Evolutionary conservation across 2,888 invertebrate species (phyloP), one percentile per base, ranked within the genome.

Genomic region (Heliconius ismenius): DNA sequence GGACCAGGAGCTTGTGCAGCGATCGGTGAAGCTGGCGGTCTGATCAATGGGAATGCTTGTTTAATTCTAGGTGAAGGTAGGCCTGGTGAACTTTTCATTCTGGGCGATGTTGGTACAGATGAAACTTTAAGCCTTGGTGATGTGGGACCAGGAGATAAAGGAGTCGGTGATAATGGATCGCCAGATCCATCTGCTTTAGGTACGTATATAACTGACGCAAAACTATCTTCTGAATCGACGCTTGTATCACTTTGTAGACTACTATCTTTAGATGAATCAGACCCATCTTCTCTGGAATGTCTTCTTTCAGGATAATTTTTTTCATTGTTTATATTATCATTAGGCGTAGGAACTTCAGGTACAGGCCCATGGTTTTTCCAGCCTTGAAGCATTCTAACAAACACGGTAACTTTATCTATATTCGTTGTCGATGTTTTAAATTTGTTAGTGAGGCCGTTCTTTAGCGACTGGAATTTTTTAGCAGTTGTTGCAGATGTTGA

Each of bases 211-310:
- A 98, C 98, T 80, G 98, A 98, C 77, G 98, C 98, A 86, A 98
- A 98, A 89, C 98, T 98, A 86, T 98, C 98, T 89, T 98, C 98
- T 1, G 98, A 98, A 89, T 98, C 98, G 58, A 98, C 97, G 91
- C 98, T 98, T 1, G 98, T 98, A 87, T 98, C 98, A 88, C 98
- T 98, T 90, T 98, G 98, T 78, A 98, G 95, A 87, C 98, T 98
- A 87, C 98, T 97, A 84, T 97, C 97, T 90, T 97, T 97, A 3
- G 97, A 97, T 10, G 97, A 97, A 87, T 97, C 97, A 0, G 98
- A 98, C 21, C 98, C 98, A 84, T 98, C 98, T 89, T 98, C 98
- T 81, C 96, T 96, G 0, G 98, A 98, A 84, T 96, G 96, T 74
- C 98, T 95, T 76, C 98, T 93, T 85, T 97, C 97, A 81, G 90